Evolutionary conservation across 2,797 vertebrate genomes (phyloP).

Genomic region (Phyllotis vaccarum): DNA sequence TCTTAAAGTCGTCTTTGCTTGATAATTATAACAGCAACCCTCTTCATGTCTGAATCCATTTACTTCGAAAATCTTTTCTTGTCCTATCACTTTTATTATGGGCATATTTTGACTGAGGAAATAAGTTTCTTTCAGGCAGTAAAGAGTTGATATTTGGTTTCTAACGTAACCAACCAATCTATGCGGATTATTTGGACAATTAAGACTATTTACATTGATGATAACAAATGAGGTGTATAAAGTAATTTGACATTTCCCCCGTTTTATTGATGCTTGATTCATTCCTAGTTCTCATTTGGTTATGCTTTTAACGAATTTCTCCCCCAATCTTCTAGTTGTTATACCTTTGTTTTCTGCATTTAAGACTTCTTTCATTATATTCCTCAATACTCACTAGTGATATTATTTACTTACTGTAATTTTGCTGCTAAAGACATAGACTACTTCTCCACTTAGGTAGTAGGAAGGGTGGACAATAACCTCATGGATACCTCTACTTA

Average conservation of each 20-base stretch:
- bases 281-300: background rate
- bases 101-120: background rate
- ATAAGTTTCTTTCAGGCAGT: background rate
- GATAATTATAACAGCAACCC: background rate
- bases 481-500: background rate
- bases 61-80: background rate
- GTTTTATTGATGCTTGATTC: background rate
- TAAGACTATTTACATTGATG: background rate
- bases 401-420: background rate
- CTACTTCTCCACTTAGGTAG: background rate
- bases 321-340: background rate
- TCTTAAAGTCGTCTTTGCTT: background rate
- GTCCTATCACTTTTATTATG: background rate
- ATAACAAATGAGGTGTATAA: background rate
- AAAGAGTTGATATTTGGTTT: background rate
- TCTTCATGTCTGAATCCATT: background rate
- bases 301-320: background rate
- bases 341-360: background rate
- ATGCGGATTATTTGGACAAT: background rate
- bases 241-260: background rate
- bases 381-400: background rate
- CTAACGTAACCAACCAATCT: background rate
- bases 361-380: background rate
- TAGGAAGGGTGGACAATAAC: background rate
- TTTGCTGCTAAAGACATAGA: background rate